Percentiles rank a stretch among this genome's conserved stretches.
These are phyloP conservation scores for Eledona agricola DNA, from an alignment of 2,888 invertebrate genomes.

Conservation along the genomic window DNA sequence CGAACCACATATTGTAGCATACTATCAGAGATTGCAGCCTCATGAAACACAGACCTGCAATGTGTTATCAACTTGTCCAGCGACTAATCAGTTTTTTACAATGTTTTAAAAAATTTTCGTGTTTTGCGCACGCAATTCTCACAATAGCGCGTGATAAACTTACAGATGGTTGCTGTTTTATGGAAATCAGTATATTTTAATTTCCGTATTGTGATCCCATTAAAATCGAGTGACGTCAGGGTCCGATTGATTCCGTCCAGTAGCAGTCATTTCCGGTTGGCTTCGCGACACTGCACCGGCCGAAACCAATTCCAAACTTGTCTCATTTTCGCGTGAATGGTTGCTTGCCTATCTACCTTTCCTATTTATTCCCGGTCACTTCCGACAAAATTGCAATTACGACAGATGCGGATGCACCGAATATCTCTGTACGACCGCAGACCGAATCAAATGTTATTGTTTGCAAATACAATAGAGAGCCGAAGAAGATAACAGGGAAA, in stretches of 20 bases:
- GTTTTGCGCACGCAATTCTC: too few species aligned
- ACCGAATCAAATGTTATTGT: slow-evolving; percentile 15
- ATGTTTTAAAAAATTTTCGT: too few species aligned
- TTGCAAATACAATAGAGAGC: too few species aligned
- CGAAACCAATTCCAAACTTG: slow-evolving; percentile 53
- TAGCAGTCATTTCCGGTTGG: slow-evolving; percentile 58
- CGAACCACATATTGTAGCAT: too few species aligned
- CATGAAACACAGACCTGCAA: too few species aligned
- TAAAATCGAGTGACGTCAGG: slow-evolving; percentile 55
- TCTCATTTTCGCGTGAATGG: slow-evolving; percentile 46
- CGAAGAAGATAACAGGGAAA: too few species aligned
- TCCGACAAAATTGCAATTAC: slow-evolving; percentile 27
- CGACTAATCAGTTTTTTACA: too few species aligned
- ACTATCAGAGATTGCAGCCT: too few species aligned
- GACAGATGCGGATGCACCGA: slow-evolving; percentile 13
- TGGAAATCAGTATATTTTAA: slow-evolving; percentile 63
- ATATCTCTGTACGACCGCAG: slow-evolving; percentile 14
- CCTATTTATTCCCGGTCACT: slow-evolving; percentile 25
- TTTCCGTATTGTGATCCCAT: slow-evolving; percentile 61
- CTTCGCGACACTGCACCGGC: slow-evolving; percentile 50
- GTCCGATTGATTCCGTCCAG: slow-evolving; percentile 60
- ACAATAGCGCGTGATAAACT: too few species aligned
- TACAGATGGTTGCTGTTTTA: too few species aligned
- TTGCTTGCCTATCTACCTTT: slow-evolving; percentile 36
- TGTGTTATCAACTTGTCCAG: too few species aligned